Evolutionary conservation across 1,140 invertebrate genomes (phyloP).

Genomic region (Panagrolaimus sp.): DNA sequence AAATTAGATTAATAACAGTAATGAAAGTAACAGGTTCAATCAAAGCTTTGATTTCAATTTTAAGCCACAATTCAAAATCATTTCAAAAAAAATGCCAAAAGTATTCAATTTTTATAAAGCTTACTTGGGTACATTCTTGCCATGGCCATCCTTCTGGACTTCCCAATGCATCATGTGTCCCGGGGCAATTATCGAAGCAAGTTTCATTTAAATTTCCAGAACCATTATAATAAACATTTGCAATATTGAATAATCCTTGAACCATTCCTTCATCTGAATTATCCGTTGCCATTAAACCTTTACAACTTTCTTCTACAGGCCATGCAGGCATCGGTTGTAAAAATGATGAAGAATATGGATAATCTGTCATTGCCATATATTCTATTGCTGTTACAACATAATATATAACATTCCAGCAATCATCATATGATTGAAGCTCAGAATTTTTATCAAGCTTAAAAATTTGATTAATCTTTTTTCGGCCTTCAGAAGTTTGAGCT

Average conservation of each 20-base stretch:
- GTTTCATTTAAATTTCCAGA: conserved; percentile 45
- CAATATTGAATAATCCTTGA: not conserved
- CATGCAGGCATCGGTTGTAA: conserved; percentile 59
- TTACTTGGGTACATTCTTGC: conserved; percentile 63
- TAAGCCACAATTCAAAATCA: too few relatives aligned
- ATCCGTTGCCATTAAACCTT: conserved; percentile 5
- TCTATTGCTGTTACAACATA: conserved; percentile 10
- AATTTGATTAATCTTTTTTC: not conserved
- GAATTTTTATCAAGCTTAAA: conserved; percentile 11
- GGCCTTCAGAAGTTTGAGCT: not conserved
- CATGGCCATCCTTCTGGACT: conserved; percentile 72
- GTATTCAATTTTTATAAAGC: too few relatives aligned
- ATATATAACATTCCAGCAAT: not conserved
- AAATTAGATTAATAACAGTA: too few relatives aligned
- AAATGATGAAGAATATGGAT: conserved; percentile 60
- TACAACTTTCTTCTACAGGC: conserved; percentile 45
- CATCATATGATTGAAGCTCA: not conserved
- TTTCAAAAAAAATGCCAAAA: too few relatives aligned
- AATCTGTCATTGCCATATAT: conserved; percentile 56
- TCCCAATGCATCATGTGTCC: conserved; percentile 57
- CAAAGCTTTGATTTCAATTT: too few relatives aligned
- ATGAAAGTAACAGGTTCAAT: too few relatives aligned
- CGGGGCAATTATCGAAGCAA: conserved; percentile 64
- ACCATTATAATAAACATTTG: not conserved
- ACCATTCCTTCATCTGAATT: not conserved